Base-by-base conservation (phyloP, 2,888 invertebrate genomes). In the Timema cristinae region DNA sequence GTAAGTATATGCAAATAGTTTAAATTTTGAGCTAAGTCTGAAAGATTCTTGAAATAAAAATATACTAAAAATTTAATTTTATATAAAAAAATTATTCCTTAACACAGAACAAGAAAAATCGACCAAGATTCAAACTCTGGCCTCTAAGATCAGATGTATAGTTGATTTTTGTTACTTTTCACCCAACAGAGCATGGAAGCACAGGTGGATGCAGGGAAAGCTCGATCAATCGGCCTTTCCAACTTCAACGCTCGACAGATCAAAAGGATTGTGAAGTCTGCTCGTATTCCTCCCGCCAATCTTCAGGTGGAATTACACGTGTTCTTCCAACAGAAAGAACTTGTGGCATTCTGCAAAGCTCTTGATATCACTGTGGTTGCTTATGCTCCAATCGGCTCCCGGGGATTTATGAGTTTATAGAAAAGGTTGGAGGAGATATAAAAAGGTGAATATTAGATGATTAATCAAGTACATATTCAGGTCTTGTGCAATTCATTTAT, bases 141-240 rank as follows among this genome's bases (percentile, higher is more conserved):
- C n/a, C n/a, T 32, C 32, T 4, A 32, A 32, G 32, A 32, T 32
- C 32, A 32, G 32, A 32, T 32, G 32, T 32, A 32, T 32, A 32
- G 32, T 32, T 32, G 32, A 32, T 32, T 1, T 32, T 32, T 32
- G 32, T 4, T 69, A 32, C 6, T 70, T 70, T 73, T 71, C 68
- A 69, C 72, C 66, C 76, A 79, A 9, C 80, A 90, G 87, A 86
- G 86, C 75, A 85, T 92, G 85, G 87, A 91, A 78, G 86, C 87
- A 73, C 85, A 91, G 78, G 90, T 91, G 47, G 85, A 87, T 51
- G 84, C 84, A 0, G 93, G 93, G 0, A 84, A 89, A 32, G 84
- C 90, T 0, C 91, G 88, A 78, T 87, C 93, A 11, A 92, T 96
- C 77, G 96, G 96, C 0, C 80, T 96, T 6, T 96, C 95, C 0